Conservation (phyloP, 2,797 vertebrate species). For the Yasuhikotakia modesta region DNA sequence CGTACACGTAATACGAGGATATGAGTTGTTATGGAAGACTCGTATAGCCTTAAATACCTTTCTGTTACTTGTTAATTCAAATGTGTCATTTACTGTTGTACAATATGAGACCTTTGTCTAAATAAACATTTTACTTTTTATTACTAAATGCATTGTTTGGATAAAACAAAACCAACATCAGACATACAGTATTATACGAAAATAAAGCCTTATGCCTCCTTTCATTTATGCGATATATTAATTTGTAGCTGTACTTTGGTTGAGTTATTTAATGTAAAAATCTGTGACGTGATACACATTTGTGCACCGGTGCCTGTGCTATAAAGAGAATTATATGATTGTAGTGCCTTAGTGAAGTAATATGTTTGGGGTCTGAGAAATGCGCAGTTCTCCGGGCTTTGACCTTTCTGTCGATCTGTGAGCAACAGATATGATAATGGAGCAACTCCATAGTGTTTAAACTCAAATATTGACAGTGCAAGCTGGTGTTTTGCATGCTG, state of each 20-base stretch:
- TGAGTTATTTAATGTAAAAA: neutral
- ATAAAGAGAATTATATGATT: neutral
- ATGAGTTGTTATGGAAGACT: no score
- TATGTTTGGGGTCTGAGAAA: neutral
- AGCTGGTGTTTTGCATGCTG: neutral
- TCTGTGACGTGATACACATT: neutral
- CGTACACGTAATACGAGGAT: neutral
- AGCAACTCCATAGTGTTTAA: neutral
- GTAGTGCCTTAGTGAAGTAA: no score
- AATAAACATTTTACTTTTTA: constrained; percentile 69
- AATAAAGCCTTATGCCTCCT: neutral
- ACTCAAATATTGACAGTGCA: neutral
- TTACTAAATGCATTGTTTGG: constrained; percentile 48
- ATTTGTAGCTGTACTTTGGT: neutral
- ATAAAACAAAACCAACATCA: no score
- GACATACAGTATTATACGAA: no score
- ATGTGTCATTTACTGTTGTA: constrained; percentile 61
- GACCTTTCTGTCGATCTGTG: neutral
- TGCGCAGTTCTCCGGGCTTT: neutral
- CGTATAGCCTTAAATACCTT: constrained; percentile 38
- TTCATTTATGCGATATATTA: neutral
- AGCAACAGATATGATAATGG: neutral
- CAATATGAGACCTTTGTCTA: constrained; percentile 62
- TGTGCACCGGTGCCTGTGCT: neutral
- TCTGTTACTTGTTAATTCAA: constrained; percentile 57